Conservation (phyloP, 2,888 invertebrate species). For the Diachrysia chrysitis region DNA sequence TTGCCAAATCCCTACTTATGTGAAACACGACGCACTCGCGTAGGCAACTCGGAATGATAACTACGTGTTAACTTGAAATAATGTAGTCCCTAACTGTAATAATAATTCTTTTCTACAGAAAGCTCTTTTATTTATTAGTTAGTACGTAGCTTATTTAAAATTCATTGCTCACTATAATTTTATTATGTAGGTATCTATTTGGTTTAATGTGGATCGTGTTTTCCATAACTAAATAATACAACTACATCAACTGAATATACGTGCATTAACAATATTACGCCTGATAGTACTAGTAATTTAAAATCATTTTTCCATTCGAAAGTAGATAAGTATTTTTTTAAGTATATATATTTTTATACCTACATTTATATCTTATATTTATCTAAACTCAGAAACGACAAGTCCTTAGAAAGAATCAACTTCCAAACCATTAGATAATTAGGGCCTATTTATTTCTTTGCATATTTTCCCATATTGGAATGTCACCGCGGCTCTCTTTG, state of each 20-base stretch:
- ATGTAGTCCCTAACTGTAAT: slow-evolving; percentile 60
- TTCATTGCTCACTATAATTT: slow-evolving; percentile 32
- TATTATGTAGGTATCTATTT: slow-evolving; percentile 13
- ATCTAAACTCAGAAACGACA: no score
- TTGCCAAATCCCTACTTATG: slow-evolving; percentile 86
- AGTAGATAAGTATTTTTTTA: background rate
- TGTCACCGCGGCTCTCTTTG: slow-evolving; percentile 82
- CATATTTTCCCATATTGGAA: slow-evolving; percentile 78
- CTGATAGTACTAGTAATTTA: background rate
- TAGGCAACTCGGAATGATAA: slow-evolving; percentile 80
- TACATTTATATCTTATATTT: no score
- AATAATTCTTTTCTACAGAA: slow-evolving; percentile 55
- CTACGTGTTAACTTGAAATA: slow-evolving; percentile 74
- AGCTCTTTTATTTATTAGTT: slow-evolving; percentile 30
- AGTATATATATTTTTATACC: background rate
- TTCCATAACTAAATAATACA: slow-evolving; percentile 26
- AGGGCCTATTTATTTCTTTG: slow-evolving; percentile 64
- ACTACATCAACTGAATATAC: slow-evolving; percentile 3
- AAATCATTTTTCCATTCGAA: background rate
- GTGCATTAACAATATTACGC: background rate
- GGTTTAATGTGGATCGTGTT: slow-evolving; percentile 26
- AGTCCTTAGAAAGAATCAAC: slow-evolving; percentile 11
- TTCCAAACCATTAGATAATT: slow-evolving; percentile 56
- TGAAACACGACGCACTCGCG: slow-evolving; percentile 83
- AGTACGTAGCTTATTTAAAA: slow-evolving; percentile 34